Base-by-base conservation (phyloP, 2,888 invertebrate species). In the Bibio marci region DNA sequence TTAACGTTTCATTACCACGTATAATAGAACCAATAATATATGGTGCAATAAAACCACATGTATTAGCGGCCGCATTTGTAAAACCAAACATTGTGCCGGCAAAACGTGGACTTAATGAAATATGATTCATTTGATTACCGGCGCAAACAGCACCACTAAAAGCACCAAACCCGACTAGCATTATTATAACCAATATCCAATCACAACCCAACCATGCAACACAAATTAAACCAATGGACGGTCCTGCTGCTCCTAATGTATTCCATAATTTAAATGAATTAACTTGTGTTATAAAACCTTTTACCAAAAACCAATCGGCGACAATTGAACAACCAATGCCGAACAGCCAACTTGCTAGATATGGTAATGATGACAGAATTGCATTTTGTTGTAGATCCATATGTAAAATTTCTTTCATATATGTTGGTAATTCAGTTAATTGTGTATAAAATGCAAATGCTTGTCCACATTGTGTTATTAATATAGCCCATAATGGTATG, bases 371-470 rank as follows among this genome's bases (percentile, higher is more conserved):
- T 14, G 81, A 80, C 7, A 81, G 57, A 30, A 71, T 53, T 3
- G 83, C 74, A 53, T 83, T 78, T 67, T 80, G 69, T 51, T 81
- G 73, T 43, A 86, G 79, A 50, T 81, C 75, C 49, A 80, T 81
- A 55, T 85, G 82, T 44, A 85, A 63, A 55, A 86, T 81, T 57
- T 80, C 75, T 50, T 76, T 76, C 81, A 86, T 82, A 48, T 85
- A 86, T 0, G 81, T 78, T 11, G 85, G 83, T 43, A 86, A 56
- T 54, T 85, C 83, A 0, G 82, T 83, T 4, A 86, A 66, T 52
- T 81, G 77, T 37, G 83, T 85, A 62, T 86, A 86, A 63, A 85
- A 82, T 17, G 81, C 79, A 83, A 83, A 86, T 2, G 80, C 70
- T 52, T 80, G 79, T 19, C 81, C 83, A 49, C 80, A 82, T 53